Evolutionary conservation across 2,113 vertebrate species (phyloP).

Genomic region (Oplegnathus fasciatus): DNA sequence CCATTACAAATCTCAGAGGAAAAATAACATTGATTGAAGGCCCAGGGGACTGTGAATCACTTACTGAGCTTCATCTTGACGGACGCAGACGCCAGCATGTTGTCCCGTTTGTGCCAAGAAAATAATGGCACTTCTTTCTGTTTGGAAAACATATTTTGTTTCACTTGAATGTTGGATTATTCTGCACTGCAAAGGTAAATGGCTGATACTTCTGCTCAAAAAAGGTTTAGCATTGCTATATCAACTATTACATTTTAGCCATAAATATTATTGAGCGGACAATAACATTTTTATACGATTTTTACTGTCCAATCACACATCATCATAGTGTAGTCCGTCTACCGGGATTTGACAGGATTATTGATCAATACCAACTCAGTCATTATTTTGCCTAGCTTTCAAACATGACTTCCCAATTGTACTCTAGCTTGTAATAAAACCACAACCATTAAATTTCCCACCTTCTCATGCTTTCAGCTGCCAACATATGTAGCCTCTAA

Average conservation of each 20-base stretch:
- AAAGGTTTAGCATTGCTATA: constrained; percentile 2
- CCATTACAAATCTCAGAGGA: constrained; percentile 60
- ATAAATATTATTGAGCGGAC: background rate
- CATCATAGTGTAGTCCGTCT: constrained; percentile 6
- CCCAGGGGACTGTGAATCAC: constrained; percentile 58
- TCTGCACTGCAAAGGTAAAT: constrained; percentile 26
- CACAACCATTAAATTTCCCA: constrained; percentile 22
- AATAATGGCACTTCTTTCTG: constrained; percentile 70
- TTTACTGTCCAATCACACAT: constrained; percentile 25
- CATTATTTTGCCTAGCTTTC: constrained; percentile 30
- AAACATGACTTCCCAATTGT: constrained; percentile 26
- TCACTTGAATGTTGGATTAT: constrained; percentile 45
- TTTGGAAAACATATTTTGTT: constrained; percentile 70
- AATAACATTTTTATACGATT: constrained; percentile 9
- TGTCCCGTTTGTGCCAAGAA: constrained; percentile 65
- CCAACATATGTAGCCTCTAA: constrained; percentile 4
- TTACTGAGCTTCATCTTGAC: constrained; percentile 60
- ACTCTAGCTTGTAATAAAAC: constrained; percentile 35
- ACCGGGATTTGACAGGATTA: constrained; percentile 16
- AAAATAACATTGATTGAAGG: constrained; percentile 70
- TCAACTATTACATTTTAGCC: constrained; percentile 9
- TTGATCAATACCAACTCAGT: constrained; percentile 19
- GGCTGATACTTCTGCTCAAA: background rate
- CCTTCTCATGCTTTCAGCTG: constrained; percentile 24
- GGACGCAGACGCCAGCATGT: constrained; percentile 58